Evolutionary conservation across 2,113 vertebrate genomes (phyloP).

Genomic region (Bucco capensis): DNA sequence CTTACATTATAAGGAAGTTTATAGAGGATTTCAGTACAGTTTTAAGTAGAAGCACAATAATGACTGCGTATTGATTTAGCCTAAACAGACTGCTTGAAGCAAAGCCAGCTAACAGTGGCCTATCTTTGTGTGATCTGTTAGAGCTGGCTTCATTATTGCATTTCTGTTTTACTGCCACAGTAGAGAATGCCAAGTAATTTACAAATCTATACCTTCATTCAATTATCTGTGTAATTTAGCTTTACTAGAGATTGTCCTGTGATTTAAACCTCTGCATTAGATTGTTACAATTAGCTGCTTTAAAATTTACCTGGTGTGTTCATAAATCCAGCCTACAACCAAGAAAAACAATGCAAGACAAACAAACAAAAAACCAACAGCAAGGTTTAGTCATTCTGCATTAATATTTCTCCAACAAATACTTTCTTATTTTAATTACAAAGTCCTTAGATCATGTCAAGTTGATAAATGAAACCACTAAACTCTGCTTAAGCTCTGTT

Average conservation of each 20-base stretch:
- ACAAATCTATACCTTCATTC: slow-evolving; percentile 15
- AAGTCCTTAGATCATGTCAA: background rate
- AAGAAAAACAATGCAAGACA: background rate
- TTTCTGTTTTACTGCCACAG: background rate
- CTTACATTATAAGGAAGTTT: slow-evolving; percentile 12
- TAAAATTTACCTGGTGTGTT: background rate
- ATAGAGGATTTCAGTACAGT: slow-evolving; percentile 34
- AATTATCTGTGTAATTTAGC: slow-evolving; percentile 16
- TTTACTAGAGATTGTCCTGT: background rate
- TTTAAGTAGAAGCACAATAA: slow-evolving; percentile 29
- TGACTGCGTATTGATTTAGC: background rate
- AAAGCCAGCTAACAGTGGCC: background rate
- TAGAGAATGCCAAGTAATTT: slow-evolving; percentile 12
- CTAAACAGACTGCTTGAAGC: background rate
- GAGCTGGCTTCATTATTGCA: slow-evolving; percentile 5
- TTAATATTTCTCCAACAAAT: background rate
- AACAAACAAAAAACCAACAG: background rate
- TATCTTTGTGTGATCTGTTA: background rate
- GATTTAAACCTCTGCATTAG: background rate
- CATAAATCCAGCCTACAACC: background rate
- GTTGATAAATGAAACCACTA: background rate
- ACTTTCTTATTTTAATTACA: background rate
- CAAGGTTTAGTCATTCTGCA: background rate
- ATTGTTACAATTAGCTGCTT: background rate
- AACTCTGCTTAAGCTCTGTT: background rate